Base-by-base conservation (phyloP, 1,140 invertebrate species). In the Lethocerus indicus region DNA sequence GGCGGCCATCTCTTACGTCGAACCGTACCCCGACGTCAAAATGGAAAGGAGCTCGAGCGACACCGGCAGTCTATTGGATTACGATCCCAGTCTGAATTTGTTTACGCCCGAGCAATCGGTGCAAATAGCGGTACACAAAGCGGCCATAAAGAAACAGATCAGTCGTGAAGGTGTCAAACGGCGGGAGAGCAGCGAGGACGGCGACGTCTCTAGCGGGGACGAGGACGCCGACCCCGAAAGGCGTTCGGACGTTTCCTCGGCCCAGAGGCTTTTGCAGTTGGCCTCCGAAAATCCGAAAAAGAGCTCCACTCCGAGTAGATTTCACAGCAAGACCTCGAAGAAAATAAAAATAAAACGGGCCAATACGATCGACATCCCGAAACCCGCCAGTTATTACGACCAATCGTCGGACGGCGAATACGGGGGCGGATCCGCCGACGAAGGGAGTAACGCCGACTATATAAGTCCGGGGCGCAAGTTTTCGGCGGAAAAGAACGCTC, bases 331-430 rank as follows among this genome's bases (percentile, higher is more conserved):
- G 53, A 71, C 64, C 27, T 72, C 64, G 29, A 83, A 83, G 56
- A 83, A 83, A 57, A 67, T 75, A 3, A 76, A 80, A 55, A 85
- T 87, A 72, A 88, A 87, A 66, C 70, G 86, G 21, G 84, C 84
- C 0, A 89, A 89, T 51, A 89, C 85, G 2, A 86, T 89, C 51
- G 84, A 89, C 58, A 86, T 88, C 59, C 83, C 83, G 1, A 83
- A 82, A 59, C 78, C 76, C 0, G 59, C 71, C 12, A 69, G 69
- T 35, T 72, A 66, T 54, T 75, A 72, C 56, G 67, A 72, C 36
- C 53, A 56, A 20, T 59, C 56, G n/a, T 57, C 58, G 18, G 59
- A 55, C 9, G 58, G 59, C 35, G 59, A 62, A 23, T 57, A 56
- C 28, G 58, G 56, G 14, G 48, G 36, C 7, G 56, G 56, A n/a